Evolutionary conservation across 2,797 vertebrate species (phyloP).

Genomic region (Jordanella pulchra): DNA sequence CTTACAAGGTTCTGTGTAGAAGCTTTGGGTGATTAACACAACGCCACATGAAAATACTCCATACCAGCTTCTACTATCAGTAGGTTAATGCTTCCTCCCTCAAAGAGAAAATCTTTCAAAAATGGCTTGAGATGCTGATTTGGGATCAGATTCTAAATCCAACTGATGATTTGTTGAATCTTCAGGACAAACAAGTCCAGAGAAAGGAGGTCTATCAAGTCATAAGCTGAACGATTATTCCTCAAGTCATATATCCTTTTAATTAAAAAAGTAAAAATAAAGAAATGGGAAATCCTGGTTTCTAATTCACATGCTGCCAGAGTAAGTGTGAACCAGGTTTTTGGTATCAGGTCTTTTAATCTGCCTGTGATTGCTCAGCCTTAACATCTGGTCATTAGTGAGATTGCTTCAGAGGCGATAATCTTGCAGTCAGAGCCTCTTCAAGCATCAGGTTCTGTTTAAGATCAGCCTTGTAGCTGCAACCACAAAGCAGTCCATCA

Average conservation of each 20-base stretch:
- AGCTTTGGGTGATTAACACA: background rate
- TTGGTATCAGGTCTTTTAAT: constrained; percentile 11
- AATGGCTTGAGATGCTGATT: too few species aligned
- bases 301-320: background rate
- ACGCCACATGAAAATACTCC: background rate
- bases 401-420: constrained; percentile 1
- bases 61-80: too few species aligned
- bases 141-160: too few species aligned
- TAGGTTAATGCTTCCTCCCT: too few species aligned
- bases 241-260: too few species aligned
- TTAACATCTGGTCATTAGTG: background rate
- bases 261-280: too few species aligned
- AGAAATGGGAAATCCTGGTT: background rate
- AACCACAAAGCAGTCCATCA: constrained; percentile 9
- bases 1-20: background rate
- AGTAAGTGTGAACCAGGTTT: background rate
- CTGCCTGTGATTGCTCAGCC: background rate
- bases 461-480: constrained; percentile 5
- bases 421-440: background rate
- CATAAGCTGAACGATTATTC: too few species aligned
- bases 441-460: constrained; percentile 14
- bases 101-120: too few species aligned
- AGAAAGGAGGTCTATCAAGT: too few species aligned
- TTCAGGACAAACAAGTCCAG: too few species aligned
- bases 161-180: too few species aligned